Evolutionary conservation across 2,888 invertebrate species (phyloP).

Genomic region (Chydorus sphaericus): DNA sequence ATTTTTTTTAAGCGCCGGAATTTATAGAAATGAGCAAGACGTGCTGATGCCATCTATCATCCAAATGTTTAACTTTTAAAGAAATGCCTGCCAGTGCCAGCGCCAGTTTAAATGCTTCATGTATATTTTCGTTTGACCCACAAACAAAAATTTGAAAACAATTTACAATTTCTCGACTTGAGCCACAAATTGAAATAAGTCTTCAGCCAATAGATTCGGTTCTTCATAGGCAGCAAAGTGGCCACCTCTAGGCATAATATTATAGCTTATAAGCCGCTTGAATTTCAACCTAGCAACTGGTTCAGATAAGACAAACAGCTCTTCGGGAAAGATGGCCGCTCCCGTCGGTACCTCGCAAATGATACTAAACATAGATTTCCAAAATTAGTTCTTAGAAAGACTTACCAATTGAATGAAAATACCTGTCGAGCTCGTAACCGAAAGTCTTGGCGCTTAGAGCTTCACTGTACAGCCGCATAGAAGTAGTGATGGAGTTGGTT

Average conservation of each 20-base stretch:
- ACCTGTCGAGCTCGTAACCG: constrained; percentile 12
- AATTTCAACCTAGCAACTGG: constrained; percentile 42
- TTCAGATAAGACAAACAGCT: constrained; percentile 44
- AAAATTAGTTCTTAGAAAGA: not conserved
- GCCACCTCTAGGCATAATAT: constrained; percentile 51
- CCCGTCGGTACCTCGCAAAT: constrained; percentile 53
- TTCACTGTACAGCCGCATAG: constrained; percentile 60
- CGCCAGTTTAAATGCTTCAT: too few species aligned
- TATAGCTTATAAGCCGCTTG: constrained; percentile 50
- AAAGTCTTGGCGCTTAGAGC: not conserved
- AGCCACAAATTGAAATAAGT: constrained; percentile 40
- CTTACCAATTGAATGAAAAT: not conserved
- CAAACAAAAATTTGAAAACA: not conserved
- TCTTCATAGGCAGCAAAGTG: constrained; percentile 75
- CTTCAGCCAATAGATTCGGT: constrained; percentile 51
- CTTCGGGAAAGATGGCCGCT: constrained; percentile 57
- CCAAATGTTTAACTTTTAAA: too few species aligned
- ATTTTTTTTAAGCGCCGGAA: too few species aligned
- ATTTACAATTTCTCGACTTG: constrained; percentile 1
- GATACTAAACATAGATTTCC: constrained; percentile 29
- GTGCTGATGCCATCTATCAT: too few species aligned
- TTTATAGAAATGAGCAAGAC: too few species aligned
- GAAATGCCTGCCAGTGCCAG: too few species aligned
- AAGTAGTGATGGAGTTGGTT: constrained; percentile 53
- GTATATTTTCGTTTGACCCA: not conserved